Evolutionary conservation across 1,140 invertebrate genomes (phyloP).

Genomic region (Calycopis cecrops): DNA sequence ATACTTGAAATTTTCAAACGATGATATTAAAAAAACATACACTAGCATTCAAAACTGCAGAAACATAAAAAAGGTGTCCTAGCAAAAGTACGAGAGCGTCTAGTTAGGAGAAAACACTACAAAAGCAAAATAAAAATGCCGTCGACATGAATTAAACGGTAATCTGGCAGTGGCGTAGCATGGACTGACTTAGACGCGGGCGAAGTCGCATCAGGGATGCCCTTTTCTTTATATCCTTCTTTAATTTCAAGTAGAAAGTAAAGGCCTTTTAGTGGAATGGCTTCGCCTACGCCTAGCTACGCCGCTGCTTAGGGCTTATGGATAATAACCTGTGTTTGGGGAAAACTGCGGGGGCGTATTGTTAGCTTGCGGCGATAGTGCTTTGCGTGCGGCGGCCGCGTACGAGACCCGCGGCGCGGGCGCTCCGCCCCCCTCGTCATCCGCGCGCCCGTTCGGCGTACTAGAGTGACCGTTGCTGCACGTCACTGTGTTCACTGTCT

Average conservation of each 20-base stretch:
- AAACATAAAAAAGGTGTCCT: neutral
- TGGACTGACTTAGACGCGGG: neutral
- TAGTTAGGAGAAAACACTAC: neutral
- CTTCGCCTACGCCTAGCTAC: neutral
- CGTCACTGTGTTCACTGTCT: constrained; percentile 41
- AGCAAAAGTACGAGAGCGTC: constrained; percentile 2
- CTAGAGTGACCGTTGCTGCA: constrained; percentile 60
- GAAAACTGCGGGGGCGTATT: constrained; percentile 46
- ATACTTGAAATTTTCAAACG: neutral
- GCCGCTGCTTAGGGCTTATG: neutral
- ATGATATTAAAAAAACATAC: constrained; percentile 1
- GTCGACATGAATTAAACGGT: no score
- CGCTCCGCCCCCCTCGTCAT: constrained; percentile 61
- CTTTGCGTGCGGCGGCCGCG: constrained; percentile 61
- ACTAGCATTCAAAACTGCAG: neutral
- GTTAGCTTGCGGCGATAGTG: constrained; percentile 48
- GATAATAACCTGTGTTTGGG: constrained; percentile 44
- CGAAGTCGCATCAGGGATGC: neutral
- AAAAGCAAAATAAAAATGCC: constrained; percentile 2
- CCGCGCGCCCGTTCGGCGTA: constrained; percentile 58
- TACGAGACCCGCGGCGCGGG: constrained; percentile 55
- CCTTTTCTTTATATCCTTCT: no score
- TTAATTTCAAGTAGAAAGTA: no score
- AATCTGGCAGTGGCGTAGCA: neutral
- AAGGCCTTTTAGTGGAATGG: no score